These are phyloP conservation scores for Tinea trinotella DNA, from an alignment of 2,888 invertebrate species.

Conservation along the genomic window DNA sequence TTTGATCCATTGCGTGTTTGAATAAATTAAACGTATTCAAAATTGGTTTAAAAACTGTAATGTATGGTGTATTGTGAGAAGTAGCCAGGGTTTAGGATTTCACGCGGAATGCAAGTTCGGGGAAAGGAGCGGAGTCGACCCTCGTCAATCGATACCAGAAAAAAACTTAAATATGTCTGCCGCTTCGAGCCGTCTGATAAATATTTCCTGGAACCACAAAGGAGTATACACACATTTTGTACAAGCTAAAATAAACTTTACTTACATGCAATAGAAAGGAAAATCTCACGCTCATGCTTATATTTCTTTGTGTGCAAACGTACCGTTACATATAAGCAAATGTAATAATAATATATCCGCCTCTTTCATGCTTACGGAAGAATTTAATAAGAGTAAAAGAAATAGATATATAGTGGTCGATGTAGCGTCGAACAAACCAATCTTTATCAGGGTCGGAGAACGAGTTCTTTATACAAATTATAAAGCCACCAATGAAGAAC, in stretches of 20 bases:
- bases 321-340: neutral
- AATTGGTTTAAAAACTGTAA: neutral
- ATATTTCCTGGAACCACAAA: neutral
- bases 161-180: conserved; percentile 13
- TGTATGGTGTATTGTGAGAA: too few species aligned
- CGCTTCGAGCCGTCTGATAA: conserved; percentile 6
- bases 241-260: neutral
- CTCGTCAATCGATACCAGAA: conserved; percentile 15
- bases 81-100: too few species aligned
- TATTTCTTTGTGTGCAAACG: conserved; percentile 6
- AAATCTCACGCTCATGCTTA: neutral
- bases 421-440: neutral
- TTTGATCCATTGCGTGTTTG: neutral
- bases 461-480: conserved; percentile 14
- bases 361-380: neutral
- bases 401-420: neutral
- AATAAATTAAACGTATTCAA: neutral
- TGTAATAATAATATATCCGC: neutral
- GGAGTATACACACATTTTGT: neutral
- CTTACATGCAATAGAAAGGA: neutral
- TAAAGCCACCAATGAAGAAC: conserved; percentile 13
- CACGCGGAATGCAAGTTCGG: neutral
- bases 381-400: neutral
- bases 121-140: conserved; percentile 13
- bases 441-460: conserved; percentile 6